phyloP scores from a whole-genome alignment of 2,888 invertebrate species.

The Allolobophora icterica region DNA sequence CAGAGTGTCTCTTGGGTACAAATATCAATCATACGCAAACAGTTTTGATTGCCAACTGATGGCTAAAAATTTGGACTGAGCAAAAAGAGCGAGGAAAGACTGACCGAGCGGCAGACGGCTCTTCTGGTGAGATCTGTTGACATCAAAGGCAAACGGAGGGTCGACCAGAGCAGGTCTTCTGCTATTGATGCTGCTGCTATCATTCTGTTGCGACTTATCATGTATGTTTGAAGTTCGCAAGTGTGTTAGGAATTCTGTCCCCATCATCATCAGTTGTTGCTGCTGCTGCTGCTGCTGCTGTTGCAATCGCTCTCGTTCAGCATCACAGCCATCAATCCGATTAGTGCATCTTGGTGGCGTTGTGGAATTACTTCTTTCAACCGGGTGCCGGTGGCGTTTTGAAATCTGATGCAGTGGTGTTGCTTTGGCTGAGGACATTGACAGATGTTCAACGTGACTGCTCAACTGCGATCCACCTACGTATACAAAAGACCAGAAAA shows the following conservation, averaged over 20 bases:
- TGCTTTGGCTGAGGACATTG: not conserved
- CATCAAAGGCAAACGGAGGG: slow-evolving; percentile 2
- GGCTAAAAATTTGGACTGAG: not conserved
- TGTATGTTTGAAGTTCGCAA: not conserved
- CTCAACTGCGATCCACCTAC: not conserved
- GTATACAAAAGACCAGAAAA: not conserved
- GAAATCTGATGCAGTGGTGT: slow-evolving; percentile 8
- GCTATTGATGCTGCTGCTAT: not conserved
- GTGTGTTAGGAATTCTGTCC: not conserved
- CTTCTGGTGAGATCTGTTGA: slow-evolving; percentile 17
- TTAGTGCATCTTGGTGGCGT: not conserved
- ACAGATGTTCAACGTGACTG: not conserved
- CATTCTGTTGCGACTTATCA: not conserved
- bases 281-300: too few relatives aligned
- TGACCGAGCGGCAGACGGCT: not conserved
- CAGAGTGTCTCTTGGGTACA: too few relatives aligned
- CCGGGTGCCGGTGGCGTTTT: not conserved
- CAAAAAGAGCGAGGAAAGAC: not conserved
- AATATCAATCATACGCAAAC: too few relatives aligned
- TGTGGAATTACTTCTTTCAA: not conserved
- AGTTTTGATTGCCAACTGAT: too few relatives aligned
- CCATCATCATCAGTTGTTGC: not conserved
- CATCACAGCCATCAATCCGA: not conserved
- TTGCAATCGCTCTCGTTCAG: not conserved
- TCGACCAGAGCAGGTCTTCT: not conserved